Evolutionary conservation across 2,797 vertebrate species (phyloP).

Genomic region (Gobio occitaniae): DNA sequence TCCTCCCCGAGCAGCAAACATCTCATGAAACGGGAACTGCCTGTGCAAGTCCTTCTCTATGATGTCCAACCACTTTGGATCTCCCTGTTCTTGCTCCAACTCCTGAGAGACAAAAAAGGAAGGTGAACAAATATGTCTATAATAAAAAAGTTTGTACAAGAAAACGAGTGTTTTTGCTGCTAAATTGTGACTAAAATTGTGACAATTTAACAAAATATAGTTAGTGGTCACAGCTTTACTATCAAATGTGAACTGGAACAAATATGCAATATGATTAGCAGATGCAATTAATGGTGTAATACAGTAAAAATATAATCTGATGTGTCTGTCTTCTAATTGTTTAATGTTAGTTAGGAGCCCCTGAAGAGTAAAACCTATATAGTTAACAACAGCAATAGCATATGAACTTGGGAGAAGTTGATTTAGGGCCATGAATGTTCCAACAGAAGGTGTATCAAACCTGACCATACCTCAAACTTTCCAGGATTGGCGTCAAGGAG

Average conservation of each 20-base stretch:
- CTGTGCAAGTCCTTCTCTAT: conserved; percentile 93
- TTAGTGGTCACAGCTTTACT: neutral
- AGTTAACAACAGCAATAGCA: neutral
- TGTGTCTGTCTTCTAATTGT: neutral
- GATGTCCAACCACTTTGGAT: conserved; percentile 92
- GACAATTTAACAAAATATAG: neutral
- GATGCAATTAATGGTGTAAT: neutral
- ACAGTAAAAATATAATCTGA: neutral
- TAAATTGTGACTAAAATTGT: neutral
- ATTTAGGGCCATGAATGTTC: neutral
- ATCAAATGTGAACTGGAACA: neutral
- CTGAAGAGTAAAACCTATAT: neutral
- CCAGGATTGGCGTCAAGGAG: conserved; percentile 84
- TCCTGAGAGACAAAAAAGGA: conserved; percentile 74
- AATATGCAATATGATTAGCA: neutral
- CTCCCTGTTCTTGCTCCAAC: conserved; percentile 86
- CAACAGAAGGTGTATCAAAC: neutral
- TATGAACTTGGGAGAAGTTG: neutral
- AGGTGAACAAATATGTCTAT: neutral
- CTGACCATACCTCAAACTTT: conserved; percentile 85
- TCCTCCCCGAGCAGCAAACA: conserved; percentile 90
- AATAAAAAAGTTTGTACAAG: neutral
- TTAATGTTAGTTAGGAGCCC: neutral
- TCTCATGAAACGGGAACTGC: conserved; percentile 92
- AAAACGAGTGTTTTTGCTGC: neutral